Base-by-base conservation (phyloP, 2,113 vertebrate species). In the Okapia johnstoni region DNA sequence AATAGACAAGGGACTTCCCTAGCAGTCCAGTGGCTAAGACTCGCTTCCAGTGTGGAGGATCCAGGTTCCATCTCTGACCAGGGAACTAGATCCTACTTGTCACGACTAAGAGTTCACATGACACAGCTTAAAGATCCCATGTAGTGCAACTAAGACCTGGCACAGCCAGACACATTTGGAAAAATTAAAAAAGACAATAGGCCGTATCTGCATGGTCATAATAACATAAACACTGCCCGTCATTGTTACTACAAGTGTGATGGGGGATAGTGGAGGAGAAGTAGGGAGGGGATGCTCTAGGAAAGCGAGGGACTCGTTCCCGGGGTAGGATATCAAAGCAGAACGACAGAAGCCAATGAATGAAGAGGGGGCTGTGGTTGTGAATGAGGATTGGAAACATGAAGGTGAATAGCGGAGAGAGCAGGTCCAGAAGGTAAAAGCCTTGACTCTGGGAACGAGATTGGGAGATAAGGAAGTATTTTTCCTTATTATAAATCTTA, bases 261-360 rank as follows among this genome's bases (percentile, higher is more conserved):
- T n/a, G 46, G 36, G 46, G 15, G 26, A 7, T 11, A 25, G 40
- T 25, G 25, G 50, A 25, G 6, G 21, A 54, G 48, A 28, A 23
- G 21, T 3, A 19, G 46, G 55, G 33, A 28, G 14, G 7, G 17
- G 13, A 6, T 23, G 5, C 7, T 8, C 28, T 88, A 15, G 52
- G 25, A 77, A 54, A 43, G 86, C 7, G 26, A 33, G 73, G 48
- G 36, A 52, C 28, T 84, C 63, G 7, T 40, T 33, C 9, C 0
- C 3, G 4, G 0, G 5, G 36, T 50, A 30, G 40, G 12, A 23
- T 19, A 36, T 10, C 12, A 46, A 6, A 10, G 12, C 0, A 21
- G 55, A 50, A n/a, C 0, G 0, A 66, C 81, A 48, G 76, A 16
- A 25, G 11, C 0, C 1, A 3, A 7, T 4, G 19, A 46, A 13